Base-by-base conservation (phyloP, 2,113 vertebrate species). In the Neotoma lepida region DNA sequence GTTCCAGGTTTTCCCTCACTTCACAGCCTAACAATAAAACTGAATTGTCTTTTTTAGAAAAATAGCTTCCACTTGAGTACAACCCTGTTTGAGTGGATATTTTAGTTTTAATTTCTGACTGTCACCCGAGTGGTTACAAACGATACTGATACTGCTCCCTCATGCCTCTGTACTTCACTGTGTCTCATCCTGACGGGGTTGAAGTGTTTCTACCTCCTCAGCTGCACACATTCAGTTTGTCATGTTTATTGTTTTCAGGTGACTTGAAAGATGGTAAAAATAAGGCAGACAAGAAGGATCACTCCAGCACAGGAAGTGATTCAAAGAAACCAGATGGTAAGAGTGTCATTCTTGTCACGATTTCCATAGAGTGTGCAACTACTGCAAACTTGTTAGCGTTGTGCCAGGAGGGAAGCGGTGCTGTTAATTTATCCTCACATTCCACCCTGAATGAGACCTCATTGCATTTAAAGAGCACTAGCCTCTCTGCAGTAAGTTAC, bases 271-370 rank as follows among this genome's bases (percentile, higher is more conserved):
- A 98, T 88, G 97, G 97, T 56, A 97, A 71, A 95, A 98, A 98
- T 91, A 97, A 98, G 81, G 92, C 97, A 84, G 98, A 98, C 85
- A 98, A 97, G 97, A 98, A 98, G 97, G 97, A 98, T 97, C 97
- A 97, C 20, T 93, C 97, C 46, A 70, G 20, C 58, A 39, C 89
- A 44, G 93, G 94, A 91, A 97, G 96, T 94, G 98, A 98, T 66
- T 97, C 98, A 97, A 98, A 98, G 97, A 98, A 97, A 97, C 95
- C 98, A 97, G 96, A 98, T 95, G 98, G 98, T 98, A 98, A 98
- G 97, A 73, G 73, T 33, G 73, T 81, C 92, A 88, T 49, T 98
- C 90, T 89, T 87, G 68, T 96, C 94, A 78, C 0, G 4, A 10
- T 98, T 97, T 58, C 0, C n/a, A 28, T 95, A 95, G 97, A 96